Evolutionary conservation across 2,888 invertebrate species (phyloP), one percentile per base, ranked within the genome.

Genomic region (Parascotia fuliginaria): DNA sequence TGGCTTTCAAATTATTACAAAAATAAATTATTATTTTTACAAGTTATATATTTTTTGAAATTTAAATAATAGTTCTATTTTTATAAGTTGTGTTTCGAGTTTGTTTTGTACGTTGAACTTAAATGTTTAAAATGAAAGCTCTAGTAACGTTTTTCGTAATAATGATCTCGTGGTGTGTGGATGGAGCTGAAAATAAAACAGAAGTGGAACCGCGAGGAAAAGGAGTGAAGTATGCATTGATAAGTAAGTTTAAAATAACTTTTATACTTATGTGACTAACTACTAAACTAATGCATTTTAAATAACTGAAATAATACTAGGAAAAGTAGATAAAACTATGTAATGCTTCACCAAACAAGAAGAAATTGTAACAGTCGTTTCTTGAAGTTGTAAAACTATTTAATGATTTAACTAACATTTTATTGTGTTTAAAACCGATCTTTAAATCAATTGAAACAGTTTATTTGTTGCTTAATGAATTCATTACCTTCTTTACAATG

Each of bases 231-330:
- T 88, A 79, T 55, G 90, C 89, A 1, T 68, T 90, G 41, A 54
- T 89, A 56, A 86, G 90, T 90, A 66, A 86, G 90, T 89, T n/a
- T n/a, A n/a, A n/a, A 7, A n/a, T n/a, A n/a, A n/a, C n/a, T n/a
- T n/a, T n/a, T n/a, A n/a, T n/a, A n/a, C n/a, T n/a, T n/a, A n/a
- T n/a, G n/a, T n/a, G n/a, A n/a, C n/a, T n/a, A n/a, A n/a, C n/a
- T n/a, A n/a, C n/a, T n/a, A n/a, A n/a, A n/a, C n/a, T n/a, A n/a
- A n/a, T n/a, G n/a, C n/a, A n/a, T n/a, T n/a, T n/a, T n/a, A n/a
- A n/a, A n/a, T n/a, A n/a, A n/a, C n/a, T n/a, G n/a, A n/a, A n/a
- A n/a, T n/a, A n/a, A n/a, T n/a, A n/a, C n/a, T n/a, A n/a, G n/a
- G n/a, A n/a, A n/a, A n/a, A n/a, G n/a, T n/a, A n/a, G n/a, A n/a